Percentiles rank a stretch among this genome's conserved stretches.
These are phyloP conservation scores for Pegoplata infirma DNA, from an alignment of 2,888 invertebrate genomes.

Conservation along the genomic window DNA sequence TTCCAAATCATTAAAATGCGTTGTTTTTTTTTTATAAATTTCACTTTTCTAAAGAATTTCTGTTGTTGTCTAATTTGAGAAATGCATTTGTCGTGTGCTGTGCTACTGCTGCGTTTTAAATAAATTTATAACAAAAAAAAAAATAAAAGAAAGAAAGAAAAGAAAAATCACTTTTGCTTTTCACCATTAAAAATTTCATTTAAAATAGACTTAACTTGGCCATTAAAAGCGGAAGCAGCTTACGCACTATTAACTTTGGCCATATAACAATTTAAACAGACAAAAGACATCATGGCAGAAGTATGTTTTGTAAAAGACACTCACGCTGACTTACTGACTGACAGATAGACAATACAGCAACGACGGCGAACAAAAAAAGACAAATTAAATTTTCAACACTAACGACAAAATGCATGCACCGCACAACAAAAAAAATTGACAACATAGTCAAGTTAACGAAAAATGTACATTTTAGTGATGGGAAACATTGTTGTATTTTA, in stretches of 20 bases:
- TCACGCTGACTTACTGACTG: background rate
- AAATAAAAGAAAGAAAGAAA: too few relatives aligned
- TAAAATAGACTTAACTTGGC: slow-evolving; percentile 21
- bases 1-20: too few relatives aligned
- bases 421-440: too few relatives aligned
- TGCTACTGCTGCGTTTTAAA: background rate
- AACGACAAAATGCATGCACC: background rate
- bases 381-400: slow-evolving; percentile 24
- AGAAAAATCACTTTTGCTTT: slow-evolving; percentile 37
- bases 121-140: background rate
- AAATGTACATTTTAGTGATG: background rate
- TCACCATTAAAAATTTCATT: slow-evolving; percentile 20
- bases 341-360: background rate
- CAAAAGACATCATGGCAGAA: background rate
- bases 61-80: background rate
- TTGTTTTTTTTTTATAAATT: too few relatives aligned
- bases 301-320: background rate
- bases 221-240: slow-evolving; percentile 39
- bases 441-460: slow-evolving; percentile 24
- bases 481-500: background rate
- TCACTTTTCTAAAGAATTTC: background rate
- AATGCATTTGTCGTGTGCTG: background rate
- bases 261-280: background rate
- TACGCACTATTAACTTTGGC: slow-evolving; percentile 38
- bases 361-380: background rate